Evolutionary conservation across 2,797 vertebrate genomes (phyloP), one percentile per base, ranked within the genome.

Genomic region (Danio albolineatus): DNA sequence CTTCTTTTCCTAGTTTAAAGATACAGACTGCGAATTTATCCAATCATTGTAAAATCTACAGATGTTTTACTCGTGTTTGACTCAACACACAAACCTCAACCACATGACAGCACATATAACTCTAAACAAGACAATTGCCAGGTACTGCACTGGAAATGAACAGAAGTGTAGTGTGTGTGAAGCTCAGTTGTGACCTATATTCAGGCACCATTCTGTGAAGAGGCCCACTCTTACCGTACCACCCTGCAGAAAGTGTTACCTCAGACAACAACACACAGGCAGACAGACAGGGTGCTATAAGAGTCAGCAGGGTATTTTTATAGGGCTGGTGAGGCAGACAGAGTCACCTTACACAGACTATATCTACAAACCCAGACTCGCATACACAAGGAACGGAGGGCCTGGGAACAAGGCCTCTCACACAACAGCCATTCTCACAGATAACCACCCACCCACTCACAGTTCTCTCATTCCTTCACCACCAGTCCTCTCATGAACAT

Each of bases 161-260:
- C 28, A 19, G n/a, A 71, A 71, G 21, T 67, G 39, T 39, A 28
- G 28, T 67, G 56, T 56, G 65, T 7, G 38, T 41, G 17, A 21
- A 44, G 36, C n/a, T 71, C 49, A 64, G 78, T 56, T 56, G 65
- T 92, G 91, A 92, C 91, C 91, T 91, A 91, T 89, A 92, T 93
- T 91, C 86, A 80, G 86, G 80, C 86, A 78, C 19, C 82, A 84
- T 73, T 69, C 89, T 89, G 79, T 87, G 82, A 89, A 87, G 86
- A 89, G 41, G 56, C 51, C 21, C 21, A 60, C 38, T 60, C 28
- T 44, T 36, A n/a, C 54, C 46, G 49, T n/a, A 67, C 53, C 41
- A 1, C 54, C 41, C 61, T 73, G 16, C 38, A 67, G 38, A 39
- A 36, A 43, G 54, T 8, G 41, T 59, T 78, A 12, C 53, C 62